phyloP scores from a whole-genome alignment of 2,888 invertebrate genomes.

The Argyra leucocephala region DNA sequence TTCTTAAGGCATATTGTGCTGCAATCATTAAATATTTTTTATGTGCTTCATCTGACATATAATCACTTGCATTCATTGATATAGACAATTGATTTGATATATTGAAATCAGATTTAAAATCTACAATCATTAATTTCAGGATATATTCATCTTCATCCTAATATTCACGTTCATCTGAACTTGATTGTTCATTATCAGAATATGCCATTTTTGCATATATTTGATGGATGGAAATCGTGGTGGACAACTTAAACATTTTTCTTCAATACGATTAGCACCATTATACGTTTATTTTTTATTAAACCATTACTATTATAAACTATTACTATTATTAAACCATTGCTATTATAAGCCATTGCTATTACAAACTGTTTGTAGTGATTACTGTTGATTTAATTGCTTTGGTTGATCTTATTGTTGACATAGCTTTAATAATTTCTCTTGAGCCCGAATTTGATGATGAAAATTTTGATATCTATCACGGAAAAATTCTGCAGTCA shows the following conservation, averaged over 20 bases:
- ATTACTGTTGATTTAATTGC: neutral
- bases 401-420: constrained; percentile 9
- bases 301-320: too few relatives aligned
- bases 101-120: constrained; percentile 28
- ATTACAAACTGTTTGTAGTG: neutral
- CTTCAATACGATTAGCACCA: constrained; percentile 23
- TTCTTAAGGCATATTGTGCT: constrained; percentile 35
- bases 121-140: constrained; percentile 42
- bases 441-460: constrained; percentile 44
- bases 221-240: constrained; percentile 2
- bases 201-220: constrained; percentile 27
- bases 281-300: constrained; percentile 16
- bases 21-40: constrained; percentile 32
- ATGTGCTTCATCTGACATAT: constrained; percentile 32
- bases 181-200: constrained; percentile 31
- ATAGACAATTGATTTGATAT: constrained; percentile 22
- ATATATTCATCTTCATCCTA: constrained; percentile 40
- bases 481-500: constrained; percentile 39
- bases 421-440: constrained; percentile 31
- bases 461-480: constrained; percentile 49
- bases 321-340: too few relatives aligned
- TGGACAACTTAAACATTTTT: neutral
- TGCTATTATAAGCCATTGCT: too few relatives aligned
- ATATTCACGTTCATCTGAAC: constrained; percentile 26
- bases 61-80: constrained; percentile 25